Base-by-base conservation (phyloP, 2,113 vertebrate genomes). In the Dromiciops gliroides region DNA sequence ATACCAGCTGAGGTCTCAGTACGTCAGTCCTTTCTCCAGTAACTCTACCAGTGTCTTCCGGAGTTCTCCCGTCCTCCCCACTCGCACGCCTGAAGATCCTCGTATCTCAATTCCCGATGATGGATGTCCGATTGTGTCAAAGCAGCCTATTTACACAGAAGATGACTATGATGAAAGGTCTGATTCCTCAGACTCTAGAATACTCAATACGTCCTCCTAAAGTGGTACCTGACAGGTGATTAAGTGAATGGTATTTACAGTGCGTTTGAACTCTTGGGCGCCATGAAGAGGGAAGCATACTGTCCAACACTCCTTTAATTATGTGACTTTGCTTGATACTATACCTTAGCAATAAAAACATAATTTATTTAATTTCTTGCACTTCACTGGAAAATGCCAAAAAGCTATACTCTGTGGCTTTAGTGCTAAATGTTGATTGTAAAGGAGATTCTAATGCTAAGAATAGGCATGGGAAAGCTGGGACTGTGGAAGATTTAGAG, bases 131-230 rank as follows among this genome's bases (percentile, higher is more conserved):
- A 98, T 99, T 94, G 99, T 99, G 90, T 98, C 99, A 92, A 99
- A 99, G 98, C 99, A 99, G 48, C 97, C 99, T 1, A 98, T 99
- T 90, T 99, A 99, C 98, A 98, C 99, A 0, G 99, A 99, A 52
- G 99, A 99, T 24, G 99, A 99, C 91, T 99, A 99, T 49, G 99
- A 99, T 2, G 99, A 99, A 91, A 98, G 99, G 67, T 99, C 99
- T 0, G 99, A 99, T 98, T 99, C 99, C 44, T 99, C 99, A 26
- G 99, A 99, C 98, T 99, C 99, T 5, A 99, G 99, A 98, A 99
- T 99, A 98, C 98, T 99, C 91, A 99, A 99, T 98, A 99, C 99
- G 0, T 99, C 99, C 24, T 99, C 99, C 51, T 99, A 99, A 98
- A 96, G 48, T 50, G 96, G 89, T 22, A 0, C 93, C 11, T 0